Evolutionary conservation across 2,888 invertebrate species (phyloP).

Genomic region (Heteromurus nitidus): DNA sequence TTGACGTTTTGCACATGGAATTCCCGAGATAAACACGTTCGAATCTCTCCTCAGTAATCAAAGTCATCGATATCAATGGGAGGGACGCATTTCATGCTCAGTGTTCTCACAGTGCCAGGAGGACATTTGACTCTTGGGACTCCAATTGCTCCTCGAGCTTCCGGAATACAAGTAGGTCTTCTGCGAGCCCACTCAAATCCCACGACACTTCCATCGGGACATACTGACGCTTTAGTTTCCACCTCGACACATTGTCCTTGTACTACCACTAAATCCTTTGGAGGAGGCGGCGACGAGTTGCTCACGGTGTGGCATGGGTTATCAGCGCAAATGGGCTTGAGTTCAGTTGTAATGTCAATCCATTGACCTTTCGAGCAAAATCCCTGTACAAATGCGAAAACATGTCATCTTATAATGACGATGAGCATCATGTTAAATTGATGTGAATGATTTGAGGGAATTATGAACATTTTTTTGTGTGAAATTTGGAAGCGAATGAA

Average conservation of each 20-base stretch:
- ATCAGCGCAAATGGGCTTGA: constrained; percentile 1
- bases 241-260: constrained; percentile 3
- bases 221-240: neutral
- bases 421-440: constrained; percentile 13
- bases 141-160: neutral
- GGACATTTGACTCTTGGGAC: neutral
- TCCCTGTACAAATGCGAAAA: constrained; percentile 15
- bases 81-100: neutral
- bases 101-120: neutral
- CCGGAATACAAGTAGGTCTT: neutral
- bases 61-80: constrained; percentile 4
- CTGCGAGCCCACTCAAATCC: neutral
- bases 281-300: neutral
- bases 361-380: constrained; percentile 21
- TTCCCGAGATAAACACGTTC: no score
- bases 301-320: neutral
- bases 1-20: no score
- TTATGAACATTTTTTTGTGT: neutral
- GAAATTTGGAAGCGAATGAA: no score
- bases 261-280: neutral
- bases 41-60: constrained; percentile 12
- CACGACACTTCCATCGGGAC: neutral
- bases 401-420: no score
- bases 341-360: constrained; percentile 15
- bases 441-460: no score